Percentiles rank a stretch among this genome's conserved stretches.
phyloP scores from a whole-genome alignment of 2,113 vertebrate species.

The Campylomormyrus numenius region DNA sequence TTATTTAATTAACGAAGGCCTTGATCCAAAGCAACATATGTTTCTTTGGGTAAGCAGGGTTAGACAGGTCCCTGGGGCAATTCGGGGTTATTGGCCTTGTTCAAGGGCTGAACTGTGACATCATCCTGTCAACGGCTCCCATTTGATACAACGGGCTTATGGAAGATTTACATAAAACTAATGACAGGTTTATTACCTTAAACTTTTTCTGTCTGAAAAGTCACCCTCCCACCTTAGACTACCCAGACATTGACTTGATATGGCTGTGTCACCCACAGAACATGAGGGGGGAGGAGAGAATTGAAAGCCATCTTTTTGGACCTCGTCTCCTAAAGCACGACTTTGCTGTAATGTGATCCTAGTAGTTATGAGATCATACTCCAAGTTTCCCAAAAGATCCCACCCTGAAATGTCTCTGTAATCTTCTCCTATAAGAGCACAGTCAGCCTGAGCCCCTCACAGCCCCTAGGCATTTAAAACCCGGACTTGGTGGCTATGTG shows the following conservation, averaged over 20 bases:
- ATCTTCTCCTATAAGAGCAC: neutral
- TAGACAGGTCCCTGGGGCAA: neutral
- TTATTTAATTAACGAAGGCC: neutral
- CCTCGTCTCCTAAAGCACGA: conserved; percentile 48
- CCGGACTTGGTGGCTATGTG: neutral
- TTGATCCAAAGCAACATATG: neutral
- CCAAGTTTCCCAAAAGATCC: conserved; percentile 43
- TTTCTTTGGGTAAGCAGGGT: neutral
- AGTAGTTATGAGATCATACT: conserved; percentile 53
- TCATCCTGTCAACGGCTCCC: neutral
- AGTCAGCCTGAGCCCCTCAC: neutral
- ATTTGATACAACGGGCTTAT: neutral
- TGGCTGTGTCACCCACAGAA: neutral
- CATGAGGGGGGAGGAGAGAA: conserved; percentile 18
- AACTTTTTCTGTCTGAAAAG: neutral
- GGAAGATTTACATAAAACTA: neutral
- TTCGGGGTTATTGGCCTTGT: neutral
- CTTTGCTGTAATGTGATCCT: conserved; percentile 55
- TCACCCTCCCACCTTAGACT: neutral
- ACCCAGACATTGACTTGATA: neutral
- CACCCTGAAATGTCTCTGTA: conserved; percentile 38
- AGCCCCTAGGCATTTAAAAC: neutral
- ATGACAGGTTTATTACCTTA: neutral
- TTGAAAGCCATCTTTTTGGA: conserved; percentile 24
- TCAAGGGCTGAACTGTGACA: neutral